Percentiles rank a stretch among this genome's conserved stretches.
Conservation (phyloP, 2,113 vertebrate species). For the Nothocercus nigrocapillus region DNA sequence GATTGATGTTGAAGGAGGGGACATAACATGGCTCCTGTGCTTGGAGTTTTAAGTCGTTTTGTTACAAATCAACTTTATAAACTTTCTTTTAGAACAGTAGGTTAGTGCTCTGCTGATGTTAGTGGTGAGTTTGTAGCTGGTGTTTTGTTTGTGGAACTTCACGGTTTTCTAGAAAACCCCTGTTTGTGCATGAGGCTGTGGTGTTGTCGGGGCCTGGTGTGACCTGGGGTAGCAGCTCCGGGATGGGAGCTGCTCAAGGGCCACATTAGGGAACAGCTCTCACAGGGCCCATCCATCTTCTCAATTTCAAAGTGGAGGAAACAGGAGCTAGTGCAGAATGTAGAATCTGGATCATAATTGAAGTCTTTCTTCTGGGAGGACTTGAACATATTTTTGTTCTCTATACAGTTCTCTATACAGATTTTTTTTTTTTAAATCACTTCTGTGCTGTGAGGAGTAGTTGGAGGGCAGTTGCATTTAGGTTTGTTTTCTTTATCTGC, state of each 20-base stretch:
- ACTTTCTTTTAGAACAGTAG: not conserved
- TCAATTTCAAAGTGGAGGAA: not conserved
- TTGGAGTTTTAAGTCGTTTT: not conserved
- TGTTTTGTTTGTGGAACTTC: not conserved
- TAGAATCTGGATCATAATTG: not conserved
- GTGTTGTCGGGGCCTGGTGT: not conserved
- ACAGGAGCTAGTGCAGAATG: not conserved
- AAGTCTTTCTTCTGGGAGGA: not conserved
- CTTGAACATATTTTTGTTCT: not conserved
- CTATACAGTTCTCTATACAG: not conserved
- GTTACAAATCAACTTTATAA: not conserved
- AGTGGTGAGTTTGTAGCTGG: not conserved
- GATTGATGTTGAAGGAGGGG: not conserved
- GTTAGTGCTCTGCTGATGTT: not conserved
- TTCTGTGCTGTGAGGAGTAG: not conserved
- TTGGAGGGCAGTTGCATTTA: not conserved
- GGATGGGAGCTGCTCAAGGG: not conserved
- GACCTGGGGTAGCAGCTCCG: not conserved
- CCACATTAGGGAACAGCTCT: not conserved
- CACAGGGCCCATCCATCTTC: not conserved
- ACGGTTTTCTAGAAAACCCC: not conserved
- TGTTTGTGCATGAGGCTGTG: not conserved
- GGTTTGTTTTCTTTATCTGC: conserved; percentile 24
- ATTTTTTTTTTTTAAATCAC: not conserved
- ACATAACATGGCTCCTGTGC: not conserved